These are phyloP conservation scores for Pteronura brasiliensis DNA, from an alignment of 2,113 vertebrate species.

Conservation along the genomic window DNA sequence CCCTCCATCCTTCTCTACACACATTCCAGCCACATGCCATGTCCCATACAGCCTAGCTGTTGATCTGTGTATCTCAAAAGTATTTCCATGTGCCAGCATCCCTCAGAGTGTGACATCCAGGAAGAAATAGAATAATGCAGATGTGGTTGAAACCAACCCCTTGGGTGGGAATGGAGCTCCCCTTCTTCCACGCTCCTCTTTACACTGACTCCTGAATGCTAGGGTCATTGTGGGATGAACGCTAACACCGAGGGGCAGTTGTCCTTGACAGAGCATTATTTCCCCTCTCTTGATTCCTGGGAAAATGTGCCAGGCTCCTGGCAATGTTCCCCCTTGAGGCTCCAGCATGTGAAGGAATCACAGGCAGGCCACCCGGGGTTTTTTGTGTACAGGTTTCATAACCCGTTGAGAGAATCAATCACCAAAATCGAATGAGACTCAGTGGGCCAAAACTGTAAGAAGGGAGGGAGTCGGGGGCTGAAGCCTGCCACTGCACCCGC, in stretches of 20 bases:
- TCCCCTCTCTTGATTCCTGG: neutral
- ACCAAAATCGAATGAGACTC: neutral
- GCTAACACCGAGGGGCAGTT: neutral
- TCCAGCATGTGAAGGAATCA: neutral
- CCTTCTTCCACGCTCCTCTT: neutral
- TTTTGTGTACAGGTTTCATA: neutral
- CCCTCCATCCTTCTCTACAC: neutral
- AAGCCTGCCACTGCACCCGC: rapidly evolving
- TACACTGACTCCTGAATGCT: neutral
- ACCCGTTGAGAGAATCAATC: neutral
- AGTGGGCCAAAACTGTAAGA: neutral
- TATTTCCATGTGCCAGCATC: neutral
- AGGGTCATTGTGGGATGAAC: neutral
- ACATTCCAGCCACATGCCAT: too few species aligned
- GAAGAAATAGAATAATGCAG: neutral
- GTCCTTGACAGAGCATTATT: neutral
- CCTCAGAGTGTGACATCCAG: neutral
- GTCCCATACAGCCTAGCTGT: neutral
- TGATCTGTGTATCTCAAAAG: neutral
- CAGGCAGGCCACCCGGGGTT: neutral
- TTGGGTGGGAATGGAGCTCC: neutral
- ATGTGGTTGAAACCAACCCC: too few species aligned
- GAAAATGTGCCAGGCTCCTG: neutral
- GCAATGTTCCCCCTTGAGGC: neutral
- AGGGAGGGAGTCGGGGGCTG: neutral